Percentiles rank a stretch among this genome's conserved stretches.
Conservation (phyloP, 2,888 invertebrate species). For the Netelia fuscicornis region DNA sequence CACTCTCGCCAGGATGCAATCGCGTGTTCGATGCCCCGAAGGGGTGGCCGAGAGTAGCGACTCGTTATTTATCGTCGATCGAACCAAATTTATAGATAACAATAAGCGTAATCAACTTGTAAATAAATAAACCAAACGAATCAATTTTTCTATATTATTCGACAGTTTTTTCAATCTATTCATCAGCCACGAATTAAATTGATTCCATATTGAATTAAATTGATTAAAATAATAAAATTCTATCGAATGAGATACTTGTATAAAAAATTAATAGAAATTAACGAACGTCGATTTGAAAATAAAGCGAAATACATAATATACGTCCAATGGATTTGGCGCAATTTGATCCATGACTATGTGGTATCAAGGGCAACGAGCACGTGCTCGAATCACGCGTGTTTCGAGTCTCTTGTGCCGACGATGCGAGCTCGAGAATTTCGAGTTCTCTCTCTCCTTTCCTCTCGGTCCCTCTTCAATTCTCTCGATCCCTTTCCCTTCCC, state of each 20-base stretch:
- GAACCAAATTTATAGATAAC: constrained; percentile 2
- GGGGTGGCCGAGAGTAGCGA: constrained; percentile 65
- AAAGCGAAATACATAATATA: background rate
- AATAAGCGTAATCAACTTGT: background rate
- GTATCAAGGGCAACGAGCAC: constrained; percentile 65
- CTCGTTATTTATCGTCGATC: constrained; percentile 22
- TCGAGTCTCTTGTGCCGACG: constrained; percentile 16
- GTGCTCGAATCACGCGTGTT: constrained; percentile 64
- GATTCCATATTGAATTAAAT: no score
- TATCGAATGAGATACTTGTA: no score
- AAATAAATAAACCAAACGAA: background rate
- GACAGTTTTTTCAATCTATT: background rate
- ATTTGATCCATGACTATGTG: background rate
- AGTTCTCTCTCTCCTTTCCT: constrained; percentile 28
- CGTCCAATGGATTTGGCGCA: background rate
- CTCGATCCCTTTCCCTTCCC: constrained; percentile 24
- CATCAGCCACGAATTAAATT: background rate
- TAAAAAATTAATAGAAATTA: no score
- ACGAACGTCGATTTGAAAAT: background rate
- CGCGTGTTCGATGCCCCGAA: constrained; percentile 46
- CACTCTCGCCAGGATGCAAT: constrained; percentile 56
- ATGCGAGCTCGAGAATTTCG: constrained; percentile 47
- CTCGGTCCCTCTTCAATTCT: background rate
- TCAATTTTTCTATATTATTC: background rate
- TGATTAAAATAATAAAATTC: no score